Conservation (phyloP, 2,888 invertebrate genomes). For the Hemaris fuciformis region DNA sequence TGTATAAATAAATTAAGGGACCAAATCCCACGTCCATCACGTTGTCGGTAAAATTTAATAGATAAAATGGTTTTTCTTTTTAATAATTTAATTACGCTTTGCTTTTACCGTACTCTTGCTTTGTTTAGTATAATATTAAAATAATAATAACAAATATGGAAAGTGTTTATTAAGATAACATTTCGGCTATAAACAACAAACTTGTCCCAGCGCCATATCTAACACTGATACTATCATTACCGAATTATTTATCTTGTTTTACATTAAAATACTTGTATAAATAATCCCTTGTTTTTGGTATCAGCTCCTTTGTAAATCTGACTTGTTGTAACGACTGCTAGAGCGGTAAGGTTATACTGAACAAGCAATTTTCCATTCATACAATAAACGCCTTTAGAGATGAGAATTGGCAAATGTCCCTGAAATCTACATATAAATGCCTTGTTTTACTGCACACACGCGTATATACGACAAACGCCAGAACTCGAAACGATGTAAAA, state of each 20-base stretch:
- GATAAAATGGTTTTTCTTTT: neutral
- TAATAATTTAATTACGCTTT: neutral
- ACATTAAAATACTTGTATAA: neutral
- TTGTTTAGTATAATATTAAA: too few relatives aligned
- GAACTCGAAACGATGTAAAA: conserved; percentile 26
- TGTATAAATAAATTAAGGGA: neutral
- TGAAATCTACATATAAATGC: conserved; percentile 1
- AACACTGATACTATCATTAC: too few relatives aligned
- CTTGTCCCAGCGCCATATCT: too few relatives aligned
- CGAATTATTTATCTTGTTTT: too few relatives aligned
- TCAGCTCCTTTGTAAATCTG: neutral
- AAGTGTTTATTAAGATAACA: too few relatives aligned
- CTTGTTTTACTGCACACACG: conserved; percentile 9
- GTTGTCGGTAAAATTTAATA: neutral
- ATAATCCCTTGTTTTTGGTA: neutral
- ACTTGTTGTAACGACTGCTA: neutral
- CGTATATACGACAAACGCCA: conserved; percentile 15
- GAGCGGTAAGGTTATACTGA: neutral
- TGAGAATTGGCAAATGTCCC: conserved; percentile 6
- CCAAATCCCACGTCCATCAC: neutral
- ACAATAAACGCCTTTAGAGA: neutral
- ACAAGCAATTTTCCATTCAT: neutral
- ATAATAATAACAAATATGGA: too few relatives aligned
- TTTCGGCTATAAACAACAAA: too few relatives aligned
- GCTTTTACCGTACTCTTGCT: too few relatives aligned